phyloP scores from a whole-genome alignment of 1,140 invertebrate genomes.

The Anthonomus grandis region DNA sequence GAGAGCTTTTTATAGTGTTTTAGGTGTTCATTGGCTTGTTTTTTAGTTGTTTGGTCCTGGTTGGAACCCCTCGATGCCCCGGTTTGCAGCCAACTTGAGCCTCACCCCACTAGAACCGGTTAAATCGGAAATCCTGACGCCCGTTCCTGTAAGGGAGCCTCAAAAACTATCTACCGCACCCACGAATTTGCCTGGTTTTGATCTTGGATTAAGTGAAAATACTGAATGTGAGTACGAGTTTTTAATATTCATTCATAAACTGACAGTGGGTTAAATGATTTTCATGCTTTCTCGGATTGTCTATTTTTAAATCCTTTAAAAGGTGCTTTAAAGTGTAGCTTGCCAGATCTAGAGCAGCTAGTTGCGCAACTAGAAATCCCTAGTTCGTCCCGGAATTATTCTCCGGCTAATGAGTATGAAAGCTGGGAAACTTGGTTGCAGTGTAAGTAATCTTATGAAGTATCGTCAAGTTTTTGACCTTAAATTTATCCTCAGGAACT shows the following conservation, averaged over 20 bases:
- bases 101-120: slow-evolving; percentile 71
- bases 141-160: background rate
- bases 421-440: slow-evolving; percentile 45
- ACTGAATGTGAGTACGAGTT: slow-evolving; percentile 58
- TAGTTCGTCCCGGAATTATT: slow-evolving; percentile 21
- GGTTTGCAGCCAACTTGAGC: slow-evolving; percentile 74
- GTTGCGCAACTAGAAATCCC: slow-evolving; percentile 41
- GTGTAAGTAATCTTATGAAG: slow-evolving; percentile 38
- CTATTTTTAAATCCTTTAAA: slow-evolving; percentile 19
- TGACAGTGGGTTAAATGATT: too few species aligned
- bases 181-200: slow-evolving; percentile 64
- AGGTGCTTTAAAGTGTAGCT: slow-evolving; percentile 37
- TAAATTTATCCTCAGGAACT: background rate
- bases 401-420: slow-evolving; percentile 30
- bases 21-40: slow-evolving; percentile 9
- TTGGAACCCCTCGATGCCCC: slow-evolving; percentile 72
- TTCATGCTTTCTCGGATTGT: slow-evolving; percentile 41
- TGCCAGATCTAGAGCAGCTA: slow-evolving; percentile 46
- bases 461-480: background rate
- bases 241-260: too few species aligned
- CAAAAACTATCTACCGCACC: slow-evolving; percentile 39
- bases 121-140: slow-evolving; percentile 52
- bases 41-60: slow-evolving; percentile 72
- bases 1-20: background rate
- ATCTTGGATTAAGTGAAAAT: slow-evolving; percentile 62